Evolutionary conservation across 2,797 vertebrate species (phyloP).

Genomic region (Coregonus sp.): DNA sequence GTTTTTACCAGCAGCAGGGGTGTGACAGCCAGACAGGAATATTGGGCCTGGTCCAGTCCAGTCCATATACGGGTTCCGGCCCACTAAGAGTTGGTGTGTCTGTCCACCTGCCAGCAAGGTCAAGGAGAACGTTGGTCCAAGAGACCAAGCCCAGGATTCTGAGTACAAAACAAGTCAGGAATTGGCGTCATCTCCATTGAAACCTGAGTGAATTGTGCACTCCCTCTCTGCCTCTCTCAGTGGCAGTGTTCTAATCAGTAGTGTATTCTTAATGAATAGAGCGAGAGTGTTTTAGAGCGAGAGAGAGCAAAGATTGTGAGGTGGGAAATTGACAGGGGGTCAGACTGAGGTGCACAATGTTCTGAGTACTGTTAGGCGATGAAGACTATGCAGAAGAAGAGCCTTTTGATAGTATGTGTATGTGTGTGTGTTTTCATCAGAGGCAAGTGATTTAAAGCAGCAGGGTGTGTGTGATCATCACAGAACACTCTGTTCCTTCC

Average conservation of each 20-base stretch:
- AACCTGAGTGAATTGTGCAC: slow-evolving; percentile 56
- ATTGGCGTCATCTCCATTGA: slow-evolving; percentile 70
- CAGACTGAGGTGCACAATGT: slow-evolving; percentile 45
- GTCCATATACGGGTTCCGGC: slow-evolving; percentile 25
- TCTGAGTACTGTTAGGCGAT: slow-evolving; percentile 16
- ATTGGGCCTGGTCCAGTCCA: slow-evolving; percentile 20
- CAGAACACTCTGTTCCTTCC: no score
- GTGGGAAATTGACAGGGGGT: slow-evolving; percentile 11
- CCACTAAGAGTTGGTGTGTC: slow-evolving; percentile 35
- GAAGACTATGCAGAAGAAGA: not conserved
- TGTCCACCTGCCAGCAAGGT: slow-evolving; percentile 36
- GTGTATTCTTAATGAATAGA: slow-evolving; percentile 54
- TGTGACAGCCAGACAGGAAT: slow-evolving; percentile 26
- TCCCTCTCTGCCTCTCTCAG: slow-evolving; percentile 37
- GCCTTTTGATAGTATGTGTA: no score
- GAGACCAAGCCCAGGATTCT: slow-evolving; percentile 39
- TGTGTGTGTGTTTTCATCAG: no score
- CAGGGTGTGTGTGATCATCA: no score
- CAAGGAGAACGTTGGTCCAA: slow-evolving; percentile 47
- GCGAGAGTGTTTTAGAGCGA: slow-evolving; percentile 35
- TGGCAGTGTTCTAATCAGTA: slow-evolving; percentile 56
- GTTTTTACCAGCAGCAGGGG: not conserved
- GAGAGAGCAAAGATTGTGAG: slow-evolving; percentile 20
- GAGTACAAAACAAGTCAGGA: slow-evolving; percentile 44
- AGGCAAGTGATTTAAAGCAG: no score